phyloP scores from a whole-genome alignment of 2,888 invertebrate genomes.

The Cryptocheilus praepositus region DNA sequence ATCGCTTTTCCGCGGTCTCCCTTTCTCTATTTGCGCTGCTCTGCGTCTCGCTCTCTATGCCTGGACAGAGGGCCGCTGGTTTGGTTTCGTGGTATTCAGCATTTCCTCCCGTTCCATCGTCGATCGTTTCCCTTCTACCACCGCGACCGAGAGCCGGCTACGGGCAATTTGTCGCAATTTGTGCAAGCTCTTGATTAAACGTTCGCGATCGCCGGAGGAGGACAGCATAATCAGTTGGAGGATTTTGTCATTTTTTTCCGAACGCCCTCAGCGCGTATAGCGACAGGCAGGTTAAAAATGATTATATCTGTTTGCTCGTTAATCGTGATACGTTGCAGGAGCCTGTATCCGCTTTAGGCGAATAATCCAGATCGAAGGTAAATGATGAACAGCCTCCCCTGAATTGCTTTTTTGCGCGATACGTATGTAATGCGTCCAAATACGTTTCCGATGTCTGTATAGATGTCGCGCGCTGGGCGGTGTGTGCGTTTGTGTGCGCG shows the following conservation, averaged over 20 bases:
- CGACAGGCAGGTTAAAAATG: too few relatives aligned
- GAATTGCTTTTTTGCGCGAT: slow-evolving; percentile 45
- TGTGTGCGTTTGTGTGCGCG: slow-evolving; percentile 10
- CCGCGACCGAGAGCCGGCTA: neutral
- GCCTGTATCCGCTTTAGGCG: slow-evolving; percentile 27
- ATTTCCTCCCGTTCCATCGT: neutral
- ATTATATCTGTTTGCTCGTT: slow-evolving; percentile 8
- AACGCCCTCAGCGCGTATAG: too few relatives aligned
- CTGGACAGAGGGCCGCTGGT: neutral
- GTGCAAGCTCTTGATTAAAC: neutral
- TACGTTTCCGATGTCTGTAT: too few relatives aligned
- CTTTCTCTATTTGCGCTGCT: slow-evolving; percentile 7
- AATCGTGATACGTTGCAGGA: slow-evolving; percentile 22
- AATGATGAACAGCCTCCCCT: slow-evolving; percentile 42
- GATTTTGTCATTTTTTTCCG: too few relatives aligned
- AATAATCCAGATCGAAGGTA: slow-evolving; percentile 52
- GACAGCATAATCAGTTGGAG: too few relatives aligned
- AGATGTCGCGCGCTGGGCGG: too few relatives aligned
- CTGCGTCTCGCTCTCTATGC: neutral
- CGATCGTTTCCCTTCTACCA: neutral
- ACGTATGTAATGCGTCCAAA: neutral
- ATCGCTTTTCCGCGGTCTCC: slow-evolving; percentile 10
- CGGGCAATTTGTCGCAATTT: neutral
- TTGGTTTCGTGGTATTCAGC: slow-evolving; percentile 2
- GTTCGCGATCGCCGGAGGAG: neutral